These are phyloP conservation scores for Paradisaea rubra DNA, from an alignment of 2,113 vertebrate species.

Conservation along the genomic window DNA sequence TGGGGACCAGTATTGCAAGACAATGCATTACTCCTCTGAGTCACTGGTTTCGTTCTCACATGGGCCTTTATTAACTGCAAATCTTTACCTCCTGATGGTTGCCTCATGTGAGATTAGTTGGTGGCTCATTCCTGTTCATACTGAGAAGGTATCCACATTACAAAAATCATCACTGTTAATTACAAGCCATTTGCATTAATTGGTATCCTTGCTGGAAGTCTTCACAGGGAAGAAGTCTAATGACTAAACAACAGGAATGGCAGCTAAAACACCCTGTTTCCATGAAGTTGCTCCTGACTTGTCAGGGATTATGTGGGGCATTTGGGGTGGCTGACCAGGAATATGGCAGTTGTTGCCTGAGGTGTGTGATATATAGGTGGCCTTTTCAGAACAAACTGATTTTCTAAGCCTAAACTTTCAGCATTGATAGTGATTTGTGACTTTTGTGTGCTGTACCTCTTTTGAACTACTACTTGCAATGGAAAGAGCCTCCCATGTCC, in stretches of 20 bases:
- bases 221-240: background rate
- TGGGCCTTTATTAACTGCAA: slow-evolving; percentile 30
- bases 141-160: slow-evolving; percentile 32
- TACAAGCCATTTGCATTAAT: slow-evolving; percentile 51
- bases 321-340: background rate
- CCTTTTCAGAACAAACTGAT: background rate
- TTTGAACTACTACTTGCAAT: background rate
- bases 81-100: slow-evolving; percentile 26
- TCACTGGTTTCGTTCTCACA: slow-evolving; percentile 32
- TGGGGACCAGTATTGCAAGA: slow-evolving; percentile 12
- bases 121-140: slow-evolving; percentile 29
- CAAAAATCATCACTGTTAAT: slow-evolving; percentile 49
- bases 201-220: slow-evolving; percentile 19
- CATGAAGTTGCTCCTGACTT: background rate
- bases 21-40: slow-evolving; percentile 12
- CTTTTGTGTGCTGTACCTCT: background rate
- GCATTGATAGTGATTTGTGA: background rate
- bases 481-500: background rate
- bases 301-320: background rate
- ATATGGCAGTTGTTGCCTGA: background rate
- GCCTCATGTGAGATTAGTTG: slow-evolving; percentile 52
- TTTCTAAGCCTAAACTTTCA: background rate
- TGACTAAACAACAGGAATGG: background rate
- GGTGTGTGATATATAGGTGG: background rate
- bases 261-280: background rate